These are phyloP conservation scores for Rhinogobio ventralis DNA, from an alignment of 2,797 vertebrate genomes.

Conservation along the genomic window DNA sequence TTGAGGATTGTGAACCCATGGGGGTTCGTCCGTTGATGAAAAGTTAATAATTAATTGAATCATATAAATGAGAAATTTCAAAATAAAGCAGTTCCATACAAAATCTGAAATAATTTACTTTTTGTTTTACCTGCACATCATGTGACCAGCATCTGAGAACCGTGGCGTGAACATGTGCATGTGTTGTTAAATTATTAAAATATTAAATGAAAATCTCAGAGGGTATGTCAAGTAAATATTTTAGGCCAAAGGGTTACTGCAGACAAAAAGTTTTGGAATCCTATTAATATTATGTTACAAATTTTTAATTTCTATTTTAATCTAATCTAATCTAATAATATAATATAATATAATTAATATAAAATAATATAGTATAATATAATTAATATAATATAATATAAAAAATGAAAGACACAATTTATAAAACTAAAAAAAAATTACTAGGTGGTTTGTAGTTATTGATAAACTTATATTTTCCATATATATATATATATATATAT, in stretches of 20 bases:
- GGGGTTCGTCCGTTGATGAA: neutral
- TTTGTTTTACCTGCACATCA: neutral
- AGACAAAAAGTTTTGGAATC: neutral
- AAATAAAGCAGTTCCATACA: too few species aligned
- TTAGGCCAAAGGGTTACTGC: neutral
- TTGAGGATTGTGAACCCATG: neutral
- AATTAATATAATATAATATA: neutral
- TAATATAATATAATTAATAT: neutral
- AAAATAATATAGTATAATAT: neutral
- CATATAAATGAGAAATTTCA: neutral
- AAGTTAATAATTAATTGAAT: neutral
- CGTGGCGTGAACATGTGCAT: neutral
- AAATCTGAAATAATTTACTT: neutral
- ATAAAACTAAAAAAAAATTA: neutral
- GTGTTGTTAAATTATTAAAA: neutral
- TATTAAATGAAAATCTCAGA: neutral
- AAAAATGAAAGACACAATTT: neutral
- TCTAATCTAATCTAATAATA: too few species aligned
- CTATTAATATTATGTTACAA: neutral
- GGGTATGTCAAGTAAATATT: neutral
- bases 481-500: too few species aligned
- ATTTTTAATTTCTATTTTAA: too few species aligned
- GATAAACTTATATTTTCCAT: neutral
- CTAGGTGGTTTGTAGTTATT: neutral
- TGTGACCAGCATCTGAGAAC: neutral